A percentile compares a stretch with the other conserved stretches of the same genome.
These are phyloP conservation scores for Phalangium opilio DNA, from an alignment of 2,888 invertebrate genomes.

Conservation along the genomic window DNA sequence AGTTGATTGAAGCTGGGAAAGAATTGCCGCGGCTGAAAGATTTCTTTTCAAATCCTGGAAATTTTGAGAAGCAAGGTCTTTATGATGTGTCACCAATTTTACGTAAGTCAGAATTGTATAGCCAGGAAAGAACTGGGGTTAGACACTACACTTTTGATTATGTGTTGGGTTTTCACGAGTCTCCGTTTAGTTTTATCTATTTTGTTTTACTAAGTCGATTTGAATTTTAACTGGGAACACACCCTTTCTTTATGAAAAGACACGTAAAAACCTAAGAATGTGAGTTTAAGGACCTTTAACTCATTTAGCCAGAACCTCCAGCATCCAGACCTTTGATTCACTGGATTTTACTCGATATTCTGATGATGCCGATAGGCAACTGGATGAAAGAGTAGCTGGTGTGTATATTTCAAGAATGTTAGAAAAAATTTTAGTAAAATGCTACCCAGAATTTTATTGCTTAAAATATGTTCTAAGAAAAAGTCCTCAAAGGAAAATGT, in stretches of 20 bases:
- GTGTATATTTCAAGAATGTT: constrained; percentile 1
- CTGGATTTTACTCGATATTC: constrained; percentile 69
- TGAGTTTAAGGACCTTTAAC: neutral
- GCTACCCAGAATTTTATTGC: neutral
- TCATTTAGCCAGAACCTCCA: constrained; percentile 53
- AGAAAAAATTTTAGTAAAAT: neutral
- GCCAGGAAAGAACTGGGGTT: too few relatives aligned
- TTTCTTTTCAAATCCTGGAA: constrained; percentile 73
- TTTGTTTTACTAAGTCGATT: too few relatives aligned
- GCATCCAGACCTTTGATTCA: constrained; percentile 68
- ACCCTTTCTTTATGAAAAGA: too few relatives aligned
- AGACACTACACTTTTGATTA: too few relatives aligned
- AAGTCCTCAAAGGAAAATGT: neutral
- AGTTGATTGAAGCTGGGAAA: constrained; percentile 61
- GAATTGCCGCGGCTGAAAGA: constrained; percentile 61
- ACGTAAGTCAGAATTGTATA: constrained; percentile 38
- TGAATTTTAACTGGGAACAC: too few relatives aligned
- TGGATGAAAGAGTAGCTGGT: constrained; percentile 57
- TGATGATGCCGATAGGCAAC: constrained; percentile 60
- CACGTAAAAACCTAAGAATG: too few relatives aligned
- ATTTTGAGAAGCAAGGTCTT: constrained; percentile 50
- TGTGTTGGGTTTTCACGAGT: too few relatives aligned
- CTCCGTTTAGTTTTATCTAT: too few relatives aligned
- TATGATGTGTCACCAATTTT: constrained; percentile 43
- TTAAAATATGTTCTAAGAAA: too few relatives aligned